These are phyloP conservation scores for Podocnemis expansa DNA, from an alignment of 2,113 vertebrate genomes.

Conservation along the genomic window DNA sequence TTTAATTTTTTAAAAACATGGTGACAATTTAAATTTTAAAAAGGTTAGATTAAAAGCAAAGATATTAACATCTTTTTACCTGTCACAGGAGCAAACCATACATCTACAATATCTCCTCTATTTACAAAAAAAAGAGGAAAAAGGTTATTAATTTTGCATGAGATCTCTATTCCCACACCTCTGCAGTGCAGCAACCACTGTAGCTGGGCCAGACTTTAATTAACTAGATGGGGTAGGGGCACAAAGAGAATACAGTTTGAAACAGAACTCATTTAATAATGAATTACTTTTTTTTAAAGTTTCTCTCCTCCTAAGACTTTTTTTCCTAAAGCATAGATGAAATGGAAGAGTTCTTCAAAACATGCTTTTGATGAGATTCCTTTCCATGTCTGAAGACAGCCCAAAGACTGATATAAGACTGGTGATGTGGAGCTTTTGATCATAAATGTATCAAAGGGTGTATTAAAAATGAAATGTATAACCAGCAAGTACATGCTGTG, in stretches of 20 bases:
- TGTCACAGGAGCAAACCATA: accelerated
- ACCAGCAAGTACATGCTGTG: neutral
- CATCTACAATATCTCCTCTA: neutral
- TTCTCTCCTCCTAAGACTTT: neutral
- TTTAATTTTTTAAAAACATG: neutral
- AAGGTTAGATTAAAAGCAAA: neutral
- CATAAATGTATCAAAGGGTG: neutral
- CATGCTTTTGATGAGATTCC: neutral
- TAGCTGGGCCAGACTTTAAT: neutral
- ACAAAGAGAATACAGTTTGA: neutral
- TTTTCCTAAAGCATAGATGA: neutral
- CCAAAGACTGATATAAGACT: neutral
- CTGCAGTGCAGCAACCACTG: neutral
- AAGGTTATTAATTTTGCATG: neutral
- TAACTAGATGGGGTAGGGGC: neutral
- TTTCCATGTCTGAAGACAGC: neutral
- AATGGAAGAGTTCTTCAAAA: neutral
- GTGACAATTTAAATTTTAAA: neutral
- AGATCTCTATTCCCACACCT: neutral
- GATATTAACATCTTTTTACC: neutral
- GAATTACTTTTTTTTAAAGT: neutral
- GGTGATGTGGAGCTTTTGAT: neutral
- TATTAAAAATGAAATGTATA: neutral
- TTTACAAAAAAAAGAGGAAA: accelerated
- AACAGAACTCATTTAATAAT: neutral